A percentile compares a stretch with the other conserved stretches of the same genome.
phyloP scores from a whole-genome alignment of 1,140 invertebrate genomes.

The Ceratina japonica region DNA sequence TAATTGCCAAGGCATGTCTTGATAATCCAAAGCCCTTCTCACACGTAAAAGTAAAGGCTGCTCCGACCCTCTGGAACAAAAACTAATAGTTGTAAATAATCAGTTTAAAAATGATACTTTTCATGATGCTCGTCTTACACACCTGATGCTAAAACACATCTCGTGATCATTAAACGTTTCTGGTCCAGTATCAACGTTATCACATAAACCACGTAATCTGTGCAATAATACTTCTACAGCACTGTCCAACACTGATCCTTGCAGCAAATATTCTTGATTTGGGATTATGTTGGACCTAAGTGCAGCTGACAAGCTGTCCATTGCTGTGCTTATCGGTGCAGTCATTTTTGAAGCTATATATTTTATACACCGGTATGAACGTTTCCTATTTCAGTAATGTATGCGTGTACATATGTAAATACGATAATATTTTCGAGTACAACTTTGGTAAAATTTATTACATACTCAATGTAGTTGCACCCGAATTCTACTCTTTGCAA shows the following conservation, averaged over 20 bases:
- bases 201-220: constrained; percentile 93
- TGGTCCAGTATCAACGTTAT: constrained; percentile 94
- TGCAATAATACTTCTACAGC: constrained; percentile 95
- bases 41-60: constrained; percentile 86
- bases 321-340: constrained; percentile 83
- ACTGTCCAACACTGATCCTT: constrained; percentile 95
- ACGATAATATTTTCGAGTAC: too few species aligned
- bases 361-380: too few species aligned
- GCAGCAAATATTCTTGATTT: constrained; percentile 94
- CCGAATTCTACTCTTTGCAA: too few species aligned
- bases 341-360: constrained; percentile 64
- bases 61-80: constrained; percentile 78
- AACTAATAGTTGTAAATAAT: constrained; percentile 6
- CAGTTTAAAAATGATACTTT: background rate
- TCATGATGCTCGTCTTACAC: constrained; percentile 27
- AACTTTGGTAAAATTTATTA: too few species aligned
- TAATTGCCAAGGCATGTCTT: constrained; percentile 91
- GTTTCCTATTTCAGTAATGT: too few species aligned
- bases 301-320: constrained; percentile 88
- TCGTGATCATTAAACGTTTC: constrained; percentile 96
- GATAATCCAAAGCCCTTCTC: constrained; percentile 87
- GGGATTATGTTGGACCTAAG: constrained; percentile 91
- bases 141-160: constrained; percentile 89
- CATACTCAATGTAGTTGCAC: too few species aligned
- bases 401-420: too few species aligned